phyloP scores from a whole-genome alignment of 2,888 invertebrate genomes.

The Eupithecia vulgata region DNA sequence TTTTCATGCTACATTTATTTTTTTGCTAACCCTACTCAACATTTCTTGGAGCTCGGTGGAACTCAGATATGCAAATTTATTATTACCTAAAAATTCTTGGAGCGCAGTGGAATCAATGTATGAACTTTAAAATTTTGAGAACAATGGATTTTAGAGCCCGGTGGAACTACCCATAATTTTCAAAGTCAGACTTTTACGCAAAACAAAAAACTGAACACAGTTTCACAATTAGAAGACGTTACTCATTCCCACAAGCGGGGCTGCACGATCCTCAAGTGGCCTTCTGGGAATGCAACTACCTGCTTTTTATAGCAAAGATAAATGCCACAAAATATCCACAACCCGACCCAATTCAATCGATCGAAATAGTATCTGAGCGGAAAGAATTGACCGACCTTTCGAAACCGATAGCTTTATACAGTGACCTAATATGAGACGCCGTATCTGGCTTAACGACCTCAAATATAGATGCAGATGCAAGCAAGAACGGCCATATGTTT shows the following conservation, averaged over 20 bases:
- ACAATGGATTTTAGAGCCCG: no score
- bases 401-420: slow-evolving; percentile 62
- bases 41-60: no score
- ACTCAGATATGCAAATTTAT: no score
- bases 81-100: no score
- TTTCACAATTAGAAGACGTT: slow-evolving; percentile 53
- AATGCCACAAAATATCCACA: slow-evolving; percentile 66
- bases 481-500: slow-evolving; percentile 48
- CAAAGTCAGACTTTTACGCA: slow-evolving; percentile 52
- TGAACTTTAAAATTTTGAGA: no score
- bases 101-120: no score
- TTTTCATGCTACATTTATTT: no score
- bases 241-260: slow-evolving; percentile 46
- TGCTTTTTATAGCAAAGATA: slow-evolving; percentile 76
- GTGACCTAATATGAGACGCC: slow-evolving; percentile 65
- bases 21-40: no score
- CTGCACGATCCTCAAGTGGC: slow-evolving; percentile 62
- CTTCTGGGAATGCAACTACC: slow-evolving; percentile 79
- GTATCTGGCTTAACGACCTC: slow-evolving; percentile 50
- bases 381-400: slow-evolving; percentile 60
- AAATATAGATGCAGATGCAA: slow-evolving; percentile 58
- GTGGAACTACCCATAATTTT: no score
- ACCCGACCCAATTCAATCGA: slow-evolving; percentile 69
- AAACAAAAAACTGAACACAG: slow-evolving; percentile 58
- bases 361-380: slow-evolving; percentile 51